phyloP scores from a whole-genome alignment of 2,888 invertebrate species.

The Phragmatobia fuliginosa region DNA sequence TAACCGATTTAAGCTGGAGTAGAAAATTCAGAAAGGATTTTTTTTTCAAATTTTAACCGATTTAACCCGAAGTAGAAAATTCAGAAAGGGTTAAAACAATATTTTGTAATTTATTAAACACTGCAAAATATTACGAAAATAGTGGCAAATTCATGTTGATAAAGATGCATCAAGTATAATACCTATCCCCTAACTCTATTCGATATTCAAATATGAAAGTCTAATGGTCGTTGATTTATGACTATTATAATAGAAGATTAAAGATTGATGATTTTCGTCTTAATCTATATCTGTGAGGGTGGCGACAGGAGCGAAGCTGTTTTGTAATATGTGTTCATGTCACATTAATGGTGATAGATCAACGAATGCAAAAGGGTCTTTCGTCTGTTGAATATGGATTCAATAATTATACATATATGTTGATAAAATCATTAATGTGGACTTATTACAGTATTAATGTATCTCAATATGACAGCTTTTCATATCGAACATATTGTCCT shows the following conservation, averaged over 20 bases:
- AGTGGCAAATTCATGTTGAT: not conserved
- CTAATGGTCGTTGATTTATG: not conserved
- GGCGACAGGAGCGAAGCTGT: not conserved
- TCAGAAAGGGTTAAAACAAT: too few relatives aligned
- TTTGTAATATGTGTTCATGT: conserved; percentile 4
- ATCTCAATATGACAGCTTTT: not conserved
- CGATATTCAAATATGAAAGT: not conserved
- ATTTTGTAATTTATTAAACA: too few relatives aligned
- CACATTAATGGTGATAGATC: conserved; percentile 5
- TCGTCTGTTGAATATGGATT: not conserved
- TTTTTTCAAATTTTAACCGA: too few relatives aligned
- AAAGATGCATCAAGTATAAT: not conserved
- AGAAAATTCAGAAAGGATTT: too few relatives aligned
- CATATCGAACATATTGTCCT: not conserved
- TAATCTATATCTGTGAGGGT: not conserved
- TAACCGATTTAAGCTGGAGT: not conserved
- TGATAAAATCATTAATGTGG: not conserved
- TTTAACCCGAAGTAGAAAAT: too few relatives aligned
- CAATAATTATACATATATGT: not conserved
- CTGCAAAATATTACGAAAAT: too few relatives aligned
- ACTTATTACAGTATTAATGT: not conserved
- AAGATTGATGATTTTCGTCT: conserved; percentile 1
- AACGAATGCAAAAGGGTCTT: conserved; percentile 13
- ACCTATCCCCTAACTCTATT: not conserved
- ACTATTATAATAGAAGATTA: not conserved